phyloP scores from a whole-genome alignment of 2,888 invertebrate genomes.

The Criorhina ranunculi region DNA sequence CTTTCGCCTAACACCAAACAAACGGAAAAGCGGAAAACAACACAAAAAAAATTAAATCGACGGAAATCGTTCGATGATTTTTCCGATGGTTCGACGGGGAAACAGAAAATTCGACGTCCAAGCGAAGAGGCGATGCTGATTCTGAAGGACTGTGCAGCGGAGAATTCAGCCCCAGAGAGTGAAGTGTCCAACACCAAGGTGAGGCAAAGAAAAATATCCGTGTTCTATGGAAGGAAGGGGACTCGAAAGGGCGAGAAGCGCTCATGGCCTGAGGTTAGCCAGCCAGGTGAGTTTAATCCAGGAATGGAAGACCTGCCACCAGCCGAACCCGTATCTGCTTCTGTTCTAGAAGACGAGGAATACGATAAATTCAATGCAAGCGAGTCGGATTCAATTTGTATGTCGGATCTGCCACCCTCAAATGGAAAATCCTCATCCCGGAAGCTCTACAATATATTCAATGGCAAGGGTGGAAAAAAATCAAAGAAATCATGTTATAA shows the following conservation, averaged over 20 bases:
- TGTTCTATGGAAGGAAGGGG: conserved; percentile 81
- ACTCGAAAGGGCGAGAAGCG: conserved; percentile 80
- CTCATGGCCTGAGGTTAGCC: conserved; percentile 85
- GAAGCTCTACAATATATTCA: conserved; percentile 49
- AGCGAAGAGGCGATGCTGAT: conserved; percentile 90
- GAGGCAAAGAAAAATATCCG: conserved; percentile 82
- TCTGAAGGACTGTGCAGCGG: conserved; percentile 84
- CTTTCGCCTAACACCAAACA: conserved; percentile 28
- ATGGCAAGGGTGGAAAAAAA: conserved; percentile 67
- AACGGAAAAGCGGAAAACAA: conserved; percentile 49
- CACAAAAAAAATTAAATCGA: conserved; percentile 82
- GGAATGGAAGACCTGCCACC: conserved; percentile 78
- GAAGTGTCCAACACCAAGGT: conserved; percentile 37
- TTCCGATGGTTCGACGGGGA: conserved; percentile 85
- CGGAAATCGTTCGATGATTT: conserved; percentile 89
- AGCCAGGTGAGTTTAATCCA: conserved; percentile 81
- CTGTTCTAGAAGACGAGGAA: conserved; percentile 63
- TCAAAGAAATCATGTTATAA: conserved; percentile 84
- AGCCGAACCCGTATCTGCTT: conserved; percentile 31
- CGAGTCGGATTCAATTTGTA: conserved; percentile 66
- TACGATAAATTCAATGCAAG: conserved; percentile 71
- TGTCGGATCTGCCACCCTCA: conserved; percentile 19
- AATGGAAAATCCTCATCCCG: conserved; percentile 40
- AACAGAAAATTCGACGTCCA: conserved; percentile 88
- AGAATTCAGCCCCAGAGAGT: conserved; percentile 48